Conservation (phyloP, 1,140 invertebrate species). For the Venustaconcha ellipsiformis region DNA sequence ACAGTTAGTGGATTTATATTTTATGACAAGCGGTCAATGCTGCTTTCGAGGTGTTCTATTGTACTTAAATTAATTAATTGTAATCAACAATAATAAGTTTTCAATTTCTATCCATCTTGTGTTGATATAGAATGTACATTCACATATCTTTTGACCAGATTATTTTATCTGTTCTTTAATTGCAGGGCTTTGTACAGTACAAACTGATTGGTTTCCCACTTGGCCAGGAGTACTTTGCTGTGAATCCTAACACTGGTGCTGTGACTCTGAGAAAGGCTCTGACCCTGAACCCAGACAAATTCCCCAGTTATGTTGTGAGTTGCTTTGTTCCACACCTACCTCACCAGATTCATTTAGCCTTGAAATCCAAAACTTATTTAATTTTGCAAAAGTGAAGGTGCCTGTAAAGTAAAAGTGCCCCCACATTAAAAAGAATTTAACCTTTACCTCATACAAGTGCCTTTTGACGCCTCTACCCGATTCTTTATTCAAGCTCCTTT, state of each 20-base stretch:
- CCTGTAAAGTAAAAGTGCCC: not conserved
- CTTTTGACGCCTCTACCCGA: too few species aligned
- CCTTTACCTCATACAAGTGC: too few species aligned
- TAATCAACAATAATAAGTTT: too few species aligned
- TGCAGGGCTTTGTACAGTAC: slow-evolving; percentile 30
- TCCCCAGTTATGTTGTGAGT: slow-evolving; percentile 26
- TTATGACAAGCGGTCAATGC: too few species aligned
- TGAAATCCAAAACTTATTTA: slow-evolving; percentile 1
- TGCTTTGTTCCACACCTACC: not conserved
- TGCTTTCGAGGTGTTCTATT: too few species aligned
- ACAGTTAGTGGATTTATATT: too few species aligned
- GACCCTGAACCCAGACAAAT: slow-evolving; percentile 14
- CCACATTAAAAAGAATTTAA: not conserved
- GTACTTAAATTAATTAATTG: too few species aligned
- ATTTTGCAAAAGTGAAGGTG: not conserved
- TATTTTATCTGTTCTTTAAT: not conserved
- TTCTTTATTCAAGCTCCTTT: too few species aligned
- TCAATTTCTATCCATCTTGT: too few species aligned
- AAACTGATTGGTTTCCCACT: slow-evolving; percentile 21
- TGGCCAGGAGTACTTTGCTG: slow-evolving; percentile 27
- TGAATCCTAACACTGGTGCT: slow-evolving; percentile 20
- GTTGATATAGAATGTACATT: not conserved
- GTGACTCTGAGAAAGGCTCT: slow-evolving; percentile 22
- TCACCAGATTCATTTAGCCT: not conserved
- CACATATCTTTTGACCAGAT: not conserved